Percentiles rank a stretch among this genome's conserved stretches.
Conservation (phyloP, 2,888 invertebrate species). For the Athalia cordata region DNA sequence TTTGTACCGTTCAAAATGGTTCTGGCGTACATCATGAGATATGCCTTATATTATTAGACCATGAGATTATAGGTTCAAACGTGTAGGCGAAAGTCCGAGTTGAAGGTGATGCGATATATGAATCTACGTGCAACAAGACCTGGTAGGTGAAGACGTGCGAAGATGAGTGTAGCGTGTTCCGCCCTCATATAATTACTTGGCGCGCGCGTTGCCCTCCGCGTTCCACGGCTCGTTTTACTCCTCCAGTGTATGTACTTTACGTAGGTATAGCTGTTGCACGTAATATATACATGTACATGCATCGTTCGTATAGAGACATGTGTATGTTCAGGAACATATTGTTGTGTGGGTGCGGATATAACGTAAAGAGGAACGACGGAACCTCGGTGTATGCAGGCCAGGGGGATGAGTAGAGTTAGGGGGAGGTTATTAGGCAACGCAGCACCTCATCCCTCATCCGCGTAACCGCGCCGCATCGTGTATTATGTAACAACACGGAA, state of each 20-base stretch:
- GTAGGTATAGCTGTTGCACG: neutral
- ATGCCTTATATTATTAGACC: neutral
- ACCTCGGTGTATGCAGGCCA: conserved; percentile 20
- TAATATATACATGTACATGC: neutral
- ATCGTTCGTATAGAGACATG: neutral
- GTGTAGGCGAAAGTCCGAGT: neutral
- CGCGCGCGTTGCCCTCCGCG: conserved; percentile 48
- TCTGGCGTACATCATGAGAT: too few relatives aligned
- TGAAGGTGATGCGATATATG: neutral
- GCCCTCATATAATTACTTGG: conserved; percentile 69
- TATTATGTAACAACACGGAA: conserved; percentile 73
- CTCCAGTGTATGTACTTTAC: conserved; percentile 14
- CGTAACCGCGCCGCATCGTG: conserved; percentile 71
- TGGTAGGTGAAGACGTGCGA: conserved; percentile 28
- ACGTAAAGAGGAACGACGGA: conserved; percentile 2
- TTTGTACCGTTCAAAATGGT: too few relatives aligned
- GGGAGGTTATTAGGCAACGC: conserved; percentile 72
- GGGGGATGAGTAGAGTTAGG: conserved; percentile 59
- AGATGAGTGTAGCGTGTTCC: conserved; percentile 62
- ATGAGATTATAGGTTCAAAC: conserved; percentile 26
- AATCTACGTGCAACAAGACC: too few relatives aligned
- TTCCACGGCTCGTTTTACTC: conserved; percentile 45
- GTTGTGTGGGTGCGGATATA: neutral
- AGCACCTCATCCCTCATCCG: conserved; percentile 72
- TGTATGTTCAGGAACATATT: neutral